Evolutionary conservation across 1,140 invertebrate genomes (phyloP).

Genomic region (Leptonema lineaticorne): DNA sequence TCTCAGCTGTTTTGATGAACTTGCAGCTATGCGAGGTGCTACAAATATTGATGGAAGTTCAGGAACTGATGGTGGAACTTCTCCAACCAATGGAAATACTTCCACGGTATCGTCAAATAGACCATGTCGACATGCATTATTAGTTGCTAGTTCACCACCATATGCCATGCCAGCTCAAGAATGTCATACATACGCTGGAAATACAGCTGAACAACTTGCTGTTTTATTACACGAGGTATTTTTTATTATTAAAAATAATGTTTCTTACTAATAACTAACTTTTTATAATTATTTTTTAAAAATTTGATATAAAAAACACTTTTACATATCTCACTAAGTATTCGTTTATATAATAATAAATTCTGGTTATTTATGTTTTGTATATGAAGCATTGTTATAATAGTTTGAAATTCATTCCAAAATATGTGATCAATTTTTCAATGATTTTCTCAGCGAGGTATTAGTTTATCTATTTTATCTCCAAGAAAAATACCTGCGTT

Average conservation of each 20-base stretch:
- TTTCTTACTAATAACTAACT: constrained; percentile 19
- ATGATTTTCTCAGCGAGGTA: constrained; percentile 68
- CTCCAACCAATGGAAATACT: background rate
- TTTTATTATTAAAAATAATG: no score
- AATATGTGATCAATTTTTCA: no score
- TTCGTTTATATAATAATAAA: no score
- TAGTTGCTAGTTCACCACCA: constrained; percentile 91
- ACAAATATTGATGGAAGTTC: constrained; percentile 22
- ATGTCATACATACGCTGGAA: constrained; percentile 69
- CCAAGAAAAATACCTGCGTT: constrained; percentile 83
- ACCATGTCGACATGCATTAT: constrained; percentile 71
- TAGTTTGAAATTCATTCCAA: no score
- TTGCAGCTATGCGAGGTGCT: constrained; percentile 65
- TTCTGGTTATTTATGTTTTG: background rate
- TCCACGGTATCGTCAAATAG: constrained; percentile 39
- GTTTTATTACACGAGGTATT: constrained; percentile 44
- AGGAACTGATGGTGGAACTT: background rate
- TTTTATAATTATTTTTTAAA: no score
- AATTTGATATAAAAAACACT: no score
- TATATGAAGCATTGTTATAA: no score
- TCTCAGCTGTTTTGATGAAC: constrained; percentile 84
- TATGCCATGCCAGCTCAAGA: constrained; percentile 85
- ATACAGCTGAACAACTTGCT: constrained; percentile 52
- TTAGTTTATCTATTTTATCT: constrained; percentile 85
- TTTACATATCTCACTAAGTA: no score